Evolutionary conservation across 2,888 invertebrate species (phyloP).

Genomic region (Serrognathus titanus): DNA sequence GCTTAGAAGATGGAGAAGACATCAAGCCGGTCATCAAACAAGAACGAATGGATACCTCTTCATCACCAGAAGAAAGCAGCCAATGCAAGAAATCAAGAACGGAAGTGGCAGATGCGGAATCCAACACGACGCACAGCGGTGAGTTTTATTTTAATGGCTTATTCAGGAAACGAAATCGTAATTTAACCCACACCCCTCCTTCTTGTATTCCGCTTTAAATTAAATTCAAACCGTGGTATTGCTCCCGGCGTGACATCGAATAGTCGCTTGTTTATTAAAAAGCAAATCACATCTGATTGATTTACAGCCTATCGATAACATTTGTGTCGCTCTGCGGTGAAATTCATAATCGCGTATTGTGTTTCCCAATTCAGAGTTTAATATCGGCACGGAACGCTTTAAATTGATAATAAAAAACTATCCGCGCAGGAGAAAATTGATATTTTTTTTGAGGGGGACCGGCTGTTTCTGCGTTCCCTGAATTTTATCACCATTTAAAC

Average conservation of each 20-base stretch:
- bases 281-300: slow-evolving; percentile 42
- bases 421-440: slow-evolving; percentile 10
- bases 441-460: slow-evolving; percentile 8
- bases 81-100: slow-evolving; percentile 69
- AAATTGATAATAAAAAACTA: slow-evolving; percentile 7
- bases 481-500: neutral
- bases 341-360: slow-evolving; percentile 46
- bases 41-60: slow-evolving; percentile 64
- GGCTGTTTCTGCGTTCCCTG: neutral
- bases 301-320: slow-evolving; percentile 44
- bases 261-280: slow-evolving; percentile 40
- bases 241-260: slow-evolving; percentile 31
- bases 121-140: slow-evolving; percentile 90
- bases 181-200: slow-evolving; percentile 1
- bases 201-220: neutral
- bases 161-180: neutral
- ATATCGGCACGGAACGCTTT: slow-evolving; percentile 27
- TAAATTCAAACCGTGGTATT: neutral
- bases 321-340: slow-evolving; percentile 34
- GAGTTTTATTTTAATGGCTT: slow-evolving; percentile 48
- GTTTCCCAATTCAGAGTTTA: slow-evolving; percentile 41
- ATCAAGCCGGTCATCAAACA: slow-evolving; percentile 59
- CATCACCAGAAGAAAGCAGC: slow-evolving; percentile 59
- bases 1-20: slow-evolving; percentile 49
- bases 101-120: slow-evolving; percentile 83